Base-by-base conservation (phyloP, 2,113 vertebrate genomes). In the Hyla sarda region DNA sequence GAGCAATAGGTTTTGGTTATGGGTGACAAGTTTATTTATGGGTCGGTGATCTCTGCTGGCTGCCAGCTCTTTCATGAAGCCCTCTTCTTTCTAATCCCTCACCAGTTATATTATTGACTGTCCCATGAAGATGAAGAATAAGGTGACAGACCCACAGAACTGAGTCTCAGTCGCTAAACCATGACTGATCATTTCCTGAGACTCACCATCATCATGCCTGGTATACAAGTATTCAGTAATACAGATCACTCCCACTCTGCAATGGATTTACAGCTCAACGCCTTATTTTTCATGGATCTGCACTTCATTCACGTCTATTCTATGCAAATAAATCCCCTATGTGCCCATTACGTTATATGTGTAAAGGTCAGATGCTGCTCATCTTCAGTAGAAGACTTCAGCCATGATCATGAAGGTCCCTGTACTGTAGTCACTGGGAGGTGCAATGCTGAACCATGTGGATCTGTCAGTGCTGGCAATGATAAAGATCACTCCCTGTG, bases 91-190 rank as follows among this genome's bases (percentile, higher is more conserved):
- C 54, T 74, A 87, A 87, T 80, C 52, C 67, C 41, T 81, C 52
- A 82, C 85, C 85, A 82, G 81, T 87, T 87, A 81, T 87, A 58
- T 86, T 79, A 86, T 81, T 86, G 84, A 79, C 48, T 86, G 84
- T 86, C 84, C 37, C 69, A 79, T 48, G 23, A 86, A 73, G 50
- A 79, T 86, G 69, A 87, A 73, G 62, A 87, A 87, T 82, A 81
- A 87, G 65, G 85, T 74, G 85, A 47, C 71, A 60, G 65, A 82
- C n/a, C 32, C 32, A 30, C 58, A 17, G 85, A 74, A 45, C n/a
- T 62, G 85, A 82, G 78, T 60, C 52, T 73, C 12, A 87, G 37
- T 52, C 52, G 62, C 25, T 75, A 82, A 87, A 47, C 77, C 69
- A 58, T 87, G 85, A 87, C 85, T 82, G 67, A 80, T 82, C 71